Evolutionary conservation across 2,888 invertebrate species (phyloP).

Genomic region (Dexiosoma caninum): DNA sequence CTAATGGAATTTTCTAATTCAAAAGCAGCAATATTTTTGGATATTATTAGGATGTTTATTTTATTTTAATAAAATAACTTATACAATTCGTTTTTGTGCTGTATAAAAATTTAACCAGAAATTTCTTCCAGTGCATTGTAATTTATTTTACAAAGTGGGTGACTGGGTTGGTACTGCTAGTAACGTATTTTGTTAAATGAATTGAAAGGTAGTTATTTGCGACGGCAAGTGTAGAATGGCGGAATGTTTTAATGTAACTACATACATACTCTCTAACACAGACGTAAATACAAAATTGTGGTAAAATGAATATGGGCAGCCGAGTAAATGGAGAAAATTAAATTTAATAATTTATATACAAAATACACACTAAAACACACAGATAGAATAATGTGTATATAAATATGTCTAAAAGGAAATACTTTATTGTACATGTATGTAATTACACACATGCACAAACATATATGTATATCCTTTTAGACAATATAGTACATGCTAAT

Average conservation of each 20-base stretch:
- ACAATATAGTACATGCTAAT: no score
- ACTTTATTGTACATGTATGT: slow-evolving; percentile 7
- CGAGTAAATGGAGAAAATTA: slow-evolving; percentile 75
- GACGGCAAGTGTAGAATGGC: slow-evolving; percentile 25
- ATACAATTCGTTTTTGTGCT: no score
- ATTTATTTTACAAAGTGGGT: slow-evolving; percentile 22
- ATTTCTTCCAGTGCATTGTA: slow-evolving; percentile 32
- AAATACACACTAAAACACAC: slow-evolving; percentile 42
- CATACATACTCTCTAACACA: neutral
- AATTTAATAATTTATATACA: slow-evolving; percentile 75
- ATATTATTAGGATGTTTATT: no score
- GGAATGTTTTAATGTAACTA: neutral
- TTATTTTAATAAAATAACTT: no score
- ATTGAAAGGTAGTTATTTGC: slow-evolving; percentile 49
- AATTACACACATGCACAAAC: neutral
- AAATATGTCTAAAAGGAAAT: neutral
- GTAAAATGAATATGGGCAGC: slow-evolving; percentile 55
- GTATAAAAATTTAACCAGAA: no score
- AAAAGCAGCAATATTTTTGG: no score
- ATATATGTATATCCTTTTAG: neutral
- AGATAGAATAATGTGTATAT: slow-evolving; percentile 8
- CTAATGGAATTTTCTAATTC: no score
- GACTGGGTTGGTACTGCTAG: neutral
- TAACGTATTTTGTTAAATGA: slow-evolving; percentile 7
- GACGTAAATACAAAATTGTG: slow-evolving; percentile 36